Evolutionary conservation across 2,113 vertebrate genomes (phyloP), one percentile per base, ranked within the genome.

Genomic region (Tursiops truncatus): DNA sequence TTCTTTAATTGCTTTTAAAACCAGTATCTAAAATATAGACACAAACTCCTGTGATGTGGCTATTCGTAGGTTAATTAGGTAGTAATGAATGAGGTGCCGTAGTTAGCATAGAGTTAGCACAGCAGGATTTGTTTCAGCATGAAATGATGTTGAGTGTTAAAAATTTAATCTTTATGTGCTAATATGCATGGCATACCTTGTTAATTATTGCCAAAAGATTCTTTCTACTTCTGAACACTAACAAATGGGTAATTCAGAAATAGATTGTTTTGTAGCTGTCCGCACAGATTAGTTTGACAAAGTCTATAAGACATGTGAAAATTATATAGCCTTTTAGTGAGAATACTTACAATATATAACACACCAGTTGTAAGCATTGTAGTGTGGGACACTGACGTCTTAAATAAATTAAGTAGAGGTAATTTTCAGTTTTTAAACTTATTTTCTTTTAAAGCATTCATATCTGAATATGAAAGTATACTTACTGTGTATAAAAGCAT

Each of bases 61-160:
- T 98, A 98, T 99, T 99, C 99, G 98, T 97, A 99, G 99, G 99
- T 99, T 99, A 99, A 99, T 99, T 99, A 99, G 99, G 98, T 99
- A 99, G 98, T 98, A 99, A 99, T 95, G 77, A 99, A 98, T 98
- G 90, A 97, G 98, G 98, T 98, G 98, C 97, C 98, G 98, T 96
- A 98, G 98, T 99, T 99, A 98, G 98, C 96, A 98, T 93, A 98
- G 98, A 98, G 98, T 99, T 98, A 98, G 98, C 96, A 97, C 98
- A 98, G 98, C 98, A 98, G 98, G 98, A 98, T 99, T 99, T 97
- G 98, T 98, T 98, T 97, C 98, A 97, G 97, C 97, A 98, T 76
- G 96, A 98, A 98, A 98, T 97, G 97, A 98, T 98, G 97, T 97
- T 97, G 97, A 98, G 98, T 98, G 99, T 99, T 99, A 99, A 98